These are phyloP conservation scores for Chlorops oryzae DNA, from an alignment of 1,140 invertebrate genomes.

Conservation along the genomic window DNA sequence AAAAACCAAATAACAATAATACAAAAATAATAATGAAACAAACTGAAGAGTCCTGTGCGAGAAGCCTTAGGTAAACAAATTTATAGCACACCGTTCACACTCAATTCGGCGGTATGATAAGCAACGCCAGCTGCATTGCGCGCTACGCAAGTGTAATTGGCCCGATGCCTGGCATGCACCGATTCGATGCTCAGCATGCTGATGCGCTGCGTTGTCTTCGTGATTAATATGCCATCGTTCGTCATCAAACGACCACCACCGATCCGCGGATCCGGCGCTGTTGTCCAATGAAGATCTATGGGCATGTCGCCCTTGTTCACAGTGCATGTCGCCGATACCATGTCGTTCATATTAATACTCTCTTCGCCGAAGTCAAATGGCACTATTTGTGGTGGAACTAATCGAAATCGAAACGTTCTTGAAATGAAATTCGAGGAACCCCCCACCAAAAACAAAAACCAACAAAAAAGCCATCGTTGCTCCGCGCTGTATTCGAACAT, in stretches of 20 bases:
- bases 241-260: slow-evolving; percentile 36
- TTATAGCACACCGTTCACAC: slow-evolving; percentile 57
- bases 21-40: neutral
- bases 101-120: slow-evolving; percentile 62
- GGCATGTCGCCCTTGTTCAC: slow-evolving; percentile 81
- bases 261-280: slow-evolving; percentile 33
- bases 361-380: slow-evolving; percentile 67
- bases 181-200: slow-evolving; percentile 63
- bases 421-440: too few relatives aligned
- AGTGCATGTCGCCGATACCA: slow-evolving; percentile 67
- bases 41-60: neutral
- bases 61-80: neutral
- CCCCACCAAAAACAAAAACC: too few relatives aligned
- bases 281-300: slow-evolving; percentile 67
- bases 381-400: slow-evolving; percentile 63
- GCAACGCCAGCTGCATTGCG: slow-evolving; percentile 68
- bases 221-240: slow-evolving; percentile 51
- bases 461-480: neutral
- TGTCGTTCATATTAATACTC: slow-evolving; percentile 64
- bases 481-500: too few relatives aligned
- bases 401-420: neutral
- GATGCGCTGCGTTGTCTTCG: slow-evolving; percentile 59
- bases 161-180: slow-evolving; percentile 58
- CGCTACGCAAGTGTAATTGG: slow-evolving; percentile 67
- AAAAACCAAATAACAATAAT: slow-evolving; percentile 5